These are phyloP conservation scores for Bombus consobrinus DNA, from an alignment of 1,140 invertebrate genomes.

Conservation along the genomic window DNA sequence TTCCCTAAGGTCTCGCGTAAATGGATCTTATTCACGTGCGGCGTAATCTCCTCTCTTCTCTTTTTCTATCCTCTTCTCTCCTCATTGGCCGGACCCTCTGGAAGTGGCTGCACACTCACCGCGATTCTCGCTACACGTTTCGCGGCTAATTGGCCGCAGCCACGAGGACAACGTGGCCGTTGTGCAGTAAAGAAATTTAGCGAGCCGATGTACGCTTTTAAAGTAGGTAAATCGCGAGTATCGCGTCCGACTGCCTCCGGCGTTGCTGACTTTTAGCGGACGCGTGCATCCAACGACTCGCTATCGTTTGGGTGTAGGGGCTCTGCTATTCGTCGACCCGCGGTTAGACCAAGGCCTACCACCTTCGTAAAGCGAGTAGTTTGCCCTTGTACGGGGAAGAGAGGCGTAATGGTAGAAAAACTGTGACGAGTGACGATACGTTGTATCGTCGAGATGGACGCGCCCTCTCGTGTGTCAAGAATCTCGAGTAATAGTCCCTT, in stretches of 20 bases:
- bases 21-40: slow-evolving; percentile 74
- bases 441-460: not conserved
- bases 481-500: not conserved
- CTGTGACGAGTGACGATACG: slow-evolving; percentile 1
- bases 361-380: slow-evolving; percentile 37
- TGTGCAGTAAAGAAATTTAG: slow-evolving; percentile 70
- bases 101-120: slow-evolving; percentile 7
- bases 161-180: slow-evolving; percentile 72
- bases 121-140: slow-evolving; percentile 71
- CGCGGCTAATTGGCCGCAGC: slow-evolving; percentile 76
- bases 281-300: not conserved
- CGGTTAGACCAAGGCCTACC: slow-evolving; percentile 28
- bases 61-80: slow-evolving; percentile 17
- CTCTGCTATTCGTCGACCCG: slow-evolving; percentile 7
- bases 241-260: slow-evolving; percentile 10
- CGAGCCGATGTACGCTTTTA: slow-evolving; percentile 48
- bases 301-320: not conserved
- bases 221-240: slow-evolving; percentile 65
- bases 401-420: not conserved
- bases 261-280: not conserved
- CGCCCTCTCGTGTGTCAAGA: not conserved
- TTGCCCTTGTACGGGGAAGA: slow-evolving; percentile 22
- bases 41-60: slow-evolving; percentile 21
- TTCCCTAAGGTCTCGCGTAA: slow-evolving; percentile 63
- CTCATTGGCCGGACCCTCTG: not conserved